Base-by-base conservation (phyloP, 2,113 vertebrate genomes). In the Megaceryle maxima region DNA sequence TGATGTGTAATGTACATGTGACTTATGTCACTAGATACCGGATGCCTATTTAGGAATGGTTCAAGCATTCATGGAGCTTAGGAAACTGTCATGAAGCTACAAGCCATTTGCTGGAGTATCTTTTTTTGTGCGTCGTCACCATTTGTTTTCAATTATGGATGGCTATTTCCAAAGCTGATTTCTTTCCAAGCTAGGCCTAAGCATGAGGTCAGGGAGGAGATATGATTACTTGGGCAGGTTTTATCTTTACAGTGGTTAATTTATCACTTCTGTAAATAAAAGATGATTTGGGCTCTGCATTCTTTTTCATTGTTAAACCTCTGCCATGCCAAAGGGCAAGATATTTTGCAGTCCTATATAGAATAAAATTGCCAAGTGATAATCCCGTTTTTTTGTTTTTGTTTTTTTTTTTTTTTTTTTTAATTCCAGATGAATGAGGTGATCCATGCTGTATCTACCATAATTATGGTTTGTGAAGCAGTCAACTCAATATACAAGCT, bases 171-270 rank as follows among this genome's bases (percentile, higher is more conserved):
- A 62, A 88, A 94, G 72, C 75, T 80, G 41, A 57, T 85, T 91
- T 89, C 31, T 67, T 94, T 92, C 93, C 87, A 88, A 92, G 55
- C 75, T 74, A 70, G 93, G 82, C 81, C 78, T 85, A 87, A 96
- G 87, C 78, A 69, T 95, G 93, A 96, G 72, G 83, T 94, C 92
- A 94, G 81, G 64, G 68, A 87, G 82, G 78, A 91, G 63, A 95
- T 90, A 73, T 84, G 22, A 75, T 94, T 93, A 29, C 63, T 95
- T 92, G 78, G 66, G 85, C 59, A 93, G 68, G 78, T 94, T 94
- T 96, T 95, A 93, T 96, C 92, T 96, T 95, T 83, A 78, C 82
- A 88, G 85, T 94, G 79, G 85, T 95, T 96, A 83, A 85, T 95
- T 90, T 94, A 90, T 96, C 75, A 51, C 79, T 96, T 95, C 50